Percentiles rank a stretch among this genome's conserved stretches.
These are phyloP conservation scores for Lottia gigantea DNA, from an alignment of 2,888 invertebrate species.

Conservation along the genomic window DNA sequence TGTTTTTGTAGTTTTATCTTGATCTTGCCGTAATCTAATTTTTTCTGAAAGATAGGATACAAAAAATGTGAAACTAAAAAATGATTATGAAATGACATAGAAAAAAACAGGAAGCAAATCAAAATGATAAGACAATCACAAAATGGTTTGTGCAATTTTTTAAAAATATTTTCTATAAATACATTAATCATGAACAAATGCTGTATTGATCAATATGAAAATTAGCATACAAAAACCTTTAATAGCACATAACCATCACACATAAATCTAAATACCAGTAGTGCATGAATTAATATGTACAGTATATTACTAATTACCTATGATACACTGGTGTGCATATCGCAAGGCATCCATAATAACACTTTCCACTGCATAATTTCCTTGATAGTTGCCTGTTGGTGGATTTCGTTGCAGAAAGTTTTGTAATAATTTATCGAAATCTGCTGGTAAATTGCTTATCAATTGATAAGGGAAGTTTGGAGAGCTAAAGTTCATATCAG, in stretches of 20 bases:
- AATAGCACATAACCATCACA: too few species aligned
- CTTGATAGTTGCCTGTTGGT: slow-evolving; percentile 58
- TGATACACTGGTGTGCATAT: slow-evolving; percentile 65
- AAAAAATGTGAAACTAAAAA: neutral
- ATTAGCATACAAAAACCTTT: too few species aligned
- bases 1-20: slow-evolving; percentile 57
- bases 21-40: slow-evolving; percentile 58
- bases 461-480: slow-evolving; percentile 66
- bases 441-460: slow-evolving; percentile 63
- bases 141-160: too few species aligned
- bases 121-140: too few species aligned
- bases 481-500: slow-evolving; percentile 66
- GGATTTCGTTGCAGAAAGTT: slow-evolving; percentile 66
- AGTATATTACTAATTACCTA: slow-evolving; percentile 51
- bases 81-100: too few species aligned
- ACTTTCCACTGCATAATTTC: slow-evolving; percentile 63
- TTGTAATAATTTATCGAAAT: slow-evolving; percentile 65
- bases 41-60: slow-evolving; percentile 53
- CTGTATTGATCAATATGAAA: too few species aligned
- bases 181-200: too few species aligned
- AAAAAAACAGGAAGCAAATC: too few species aligned
- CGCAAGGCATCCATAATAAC: slow-evolving; percentile 66
- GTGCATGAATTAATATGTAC: too few species aligned
- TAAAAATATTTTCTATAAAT: too few species aligned
- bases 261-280: too few species aligned